Base-by-base conservation (phyloP, 1,140 invertebrate species). In the Hypsibius dujardini region DNA sequence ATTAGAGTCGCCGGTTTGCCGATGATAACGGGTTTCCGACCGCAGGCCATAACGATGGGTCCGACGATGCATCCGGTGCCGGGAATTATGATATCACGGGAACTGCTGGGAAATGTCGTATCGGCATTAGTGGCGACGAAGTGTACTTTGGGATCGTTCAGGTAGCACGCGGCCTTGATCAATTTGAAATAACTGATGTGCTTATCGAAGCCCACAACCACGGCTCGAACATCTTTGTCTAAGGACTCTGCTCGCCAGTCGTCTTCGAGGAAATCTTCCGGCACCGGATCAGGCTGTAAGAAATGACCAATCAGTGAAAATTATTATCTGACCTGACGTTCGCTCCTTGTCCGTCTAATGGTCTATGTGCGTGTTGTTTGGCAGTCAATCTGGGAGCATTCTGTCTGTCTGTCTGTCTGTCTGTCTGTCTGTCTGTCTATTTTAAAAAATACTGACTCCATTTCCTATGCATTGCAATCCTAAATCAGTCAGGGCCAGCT, bases 81-180 rank as follows among this genome's bases (percentile, higher is more conserved):
- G 50, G 50, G 50, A 56, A 56, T n/a, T 56, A n/a, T 56, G 50
- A 78, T 50, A 47, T 72, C 73, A 40, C 74, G 74, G 69, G 72
- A 72, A 12, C 69, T 71, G 3, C 74, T 71, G 71, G 89, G 85
- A 80, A 88, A 88, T 71, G 85, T 79, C 79, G 90, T 88, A 82
- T 98, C 95, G 14, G 89, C 92, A 77, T 97, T 98, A 1, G 92
- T 95, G 0, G 86, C 92, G 73, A 98, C 82, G 77, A 96, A 98
- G 69, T 90, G 75, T 75, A 87, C 87, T 45, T 87, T 82, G 1
- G 85, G 84, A 77, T 89, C 82, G 12, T 84, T 84, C 14, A 94
- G 80, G 79, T 96, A 97, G 42, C 85, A 86, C 0, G 87, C 87
- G 28, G 92, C 93, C 81, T 91, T 93, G 74, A 90, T 81, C 74